Evolutionary conservation across 2,888 invertebrate genomes (phyloP).

Genomic region (Sinohyriopsis cumingii): DNA sequence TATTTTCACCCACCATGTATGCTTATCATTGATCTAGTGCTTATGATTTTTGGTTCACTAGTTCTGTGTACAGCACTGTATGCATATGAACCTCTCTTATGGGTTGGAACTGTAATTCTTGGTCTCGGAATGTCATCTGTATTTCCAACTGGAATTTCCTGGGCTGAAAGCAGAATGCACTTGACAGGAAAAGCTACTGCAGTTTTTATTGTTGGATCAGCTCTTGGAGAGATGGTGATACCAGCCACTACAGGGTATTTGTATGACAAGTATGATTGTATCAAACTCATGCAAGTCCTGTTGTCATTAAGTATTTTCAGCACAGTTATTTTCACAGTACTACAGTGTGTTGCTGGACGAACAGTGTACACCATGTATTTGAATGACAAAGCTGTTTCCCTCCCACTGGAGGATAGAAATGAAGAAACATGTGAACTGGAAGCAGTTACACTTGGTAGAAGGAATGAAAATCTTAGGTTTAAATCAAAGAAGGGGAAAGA

Average conservation of each 20-base stretch:
- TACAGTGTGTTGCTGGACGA: constrained; percentile 67
- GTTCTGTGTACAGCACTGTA: constrained; percentile 65
- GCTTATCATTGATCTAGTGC: constrained; percentile 68
- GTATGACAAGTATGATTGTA: constrained; percentile 63
- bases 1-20: constrained; percentile 69
- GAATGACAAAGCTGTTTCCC: constrained; percentile 47
- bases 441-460: no score
- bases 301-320: constrained; percentile 57
- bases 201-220: constrained; percentile 72
- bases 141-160: constrained; percentile 73
- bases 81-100: constrained; percentile 60
- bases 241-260: constrained; percentile 70
- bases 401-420: constrained; percentile 51
- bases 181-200: constrained; percentile 73
- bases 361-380: constrained; percentile 18
- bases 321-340: constrained; percentile 59
- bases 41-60: constrained; percentile 63
- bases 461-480: no score
- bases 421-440: constrained; percentile 18
- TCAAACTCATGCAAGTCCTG: constrained; percentile 70
- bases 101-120: constrained; percentile 70
- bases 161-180: constrained; percentile 72
- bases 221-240: constrained; percentile 72
- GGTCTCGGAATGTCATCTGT: constrained; percentile 73
- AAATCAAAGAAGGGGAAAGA: constrained; percentile 1